These are phyloP conservation scores for Callosobruchus maculatus DNA, from an alignment of 2,888 invertebrate species.

Conservation along the genomic window DNA sequence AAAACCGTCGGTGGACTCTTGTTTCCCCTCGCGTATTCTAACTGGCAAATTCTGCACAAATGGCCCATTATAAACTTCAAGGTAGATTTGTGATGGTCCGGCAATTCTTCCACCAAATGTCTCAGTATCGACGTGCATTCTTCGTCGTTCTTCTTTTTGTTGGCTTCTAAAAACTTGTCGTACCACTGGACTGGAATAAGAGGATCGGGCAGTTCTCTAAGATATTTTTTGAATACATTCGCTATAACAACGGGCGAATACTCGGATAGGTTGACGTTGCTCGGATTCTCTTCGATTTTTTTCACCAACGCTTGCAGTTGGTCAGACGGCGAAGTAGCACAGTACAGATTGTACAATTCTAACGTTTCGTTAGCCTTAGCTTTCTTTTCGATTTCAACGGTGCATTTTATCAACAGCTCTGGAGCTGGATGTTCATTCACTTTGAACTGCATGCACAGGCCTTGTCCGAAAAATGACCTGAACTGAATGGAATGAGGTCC, in stretches of 20 bases:
- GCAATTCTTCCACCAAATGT: constrained; percentile 58
- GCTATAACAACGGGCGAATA: constrained; percentile 57
- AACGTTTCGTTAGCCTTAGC: constrained; percentile 51
- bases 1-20: constrained; percentile 64
- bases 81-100: constrained; percentile 61
- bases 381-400: constrained; percentile 59
- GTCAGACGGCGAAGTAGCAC: constrained; percentile 59
- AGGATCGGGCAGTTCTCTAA: constrained; percentile 71
- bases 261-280: constrained; percentile 47
- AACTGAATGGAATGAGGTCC: constrained; percentile 39
- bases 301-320: constrained; percentile 57
- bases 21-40: constrained; percentile 62
- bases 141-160: constrained; percentile 49
- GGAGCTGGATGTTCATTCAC: constrained; percentile 57
- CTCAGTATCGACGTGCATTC: constrained; percentile 54
- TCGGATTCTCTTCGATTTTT: constrained; percentile 49
- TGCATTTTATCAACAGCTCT: constrained; percentile 52
- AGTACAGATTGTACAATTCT: constrained; percentile 66
- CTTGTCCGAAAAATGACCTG: constrained; percentile 58
- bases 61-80: constrained; percentile 66
- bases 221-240: constrained; percentile 65
- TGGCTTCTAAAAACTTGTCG: constrained; percentile 63
- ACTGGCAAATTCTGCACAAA: constrained; percentile 65
- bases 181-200: constrained; percentile 73
- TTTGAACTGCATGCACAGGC: constrained; percentile 61